These are phyloP conservation scores for Agrotis clavis DNA, from an alignment of 2,888 invertebrate genomes.

Conservation along the genomic window DNA sequence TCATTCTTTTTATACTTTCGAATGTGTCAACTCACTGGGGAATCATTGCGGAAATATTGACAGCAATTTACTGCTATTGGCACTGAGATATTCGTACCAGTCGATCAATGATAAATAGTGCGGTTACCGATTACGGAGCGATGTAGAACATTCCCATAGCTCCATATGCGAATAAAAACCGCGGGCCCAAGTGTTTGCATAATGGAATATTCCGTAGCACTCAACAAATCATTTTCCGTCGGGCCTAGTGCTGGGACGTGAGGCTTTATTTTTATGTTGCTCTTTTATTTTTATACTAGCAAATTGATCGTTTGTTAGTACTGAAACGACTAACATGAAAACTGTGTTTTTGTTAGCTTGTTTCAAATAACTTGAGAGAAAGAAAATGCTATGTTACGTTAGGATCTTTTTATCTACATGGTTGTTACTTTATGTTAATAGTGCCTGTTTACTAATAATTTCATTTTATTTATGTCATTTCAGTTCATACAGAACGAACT, in stretches of 20 bases:
- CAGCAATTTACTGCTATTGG: too few relatives aligned
- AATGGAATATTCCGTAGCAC: constrained; percentile 69
- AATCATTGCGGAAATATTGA: too few relatives aligned
- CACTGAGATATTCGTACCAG: background rate
- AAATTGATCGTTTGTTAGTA: constrained; percentile 1
- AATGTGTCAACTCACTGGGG: too few relatives aligned
- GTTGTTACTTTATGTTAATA: too few relatives aligned
- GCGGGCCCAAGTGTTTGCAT: constrained; percentile 68
- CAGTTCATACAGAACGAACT: too few relatives aligned
- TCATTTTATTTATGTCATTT: too few relatives aligned
- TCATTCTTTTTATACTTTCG: too few relatives aligned
- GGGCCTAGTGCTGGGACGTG: constrained; percentile 59
- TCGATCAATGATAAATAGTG: constrained; percentile 10
- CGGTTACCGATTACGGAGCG: constrained; percentile 22
- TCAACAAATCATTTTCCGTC: constrained; percentile 74
- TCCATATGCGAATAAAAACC: constrained; percentile 58
- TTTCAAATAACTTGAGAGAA: background rate
- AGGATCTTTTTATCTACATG: too few relatives aligned
- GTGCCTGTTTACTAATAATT: too few relatives aligned
- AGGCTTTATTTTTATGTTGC: constrained; percentile 10
- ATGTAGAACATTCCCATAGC: constrained; percentile 53
- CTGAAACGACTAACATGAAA: background rate
- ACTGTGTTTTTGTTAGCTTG: background rate
- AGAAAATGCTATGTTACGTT: too few relatives aligned
- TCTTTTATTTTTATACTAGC: constrained; percentile 14